Conservation (phyloP, 2,113 vertebrate genomes). For the Blennius ocellaris region DNA sequence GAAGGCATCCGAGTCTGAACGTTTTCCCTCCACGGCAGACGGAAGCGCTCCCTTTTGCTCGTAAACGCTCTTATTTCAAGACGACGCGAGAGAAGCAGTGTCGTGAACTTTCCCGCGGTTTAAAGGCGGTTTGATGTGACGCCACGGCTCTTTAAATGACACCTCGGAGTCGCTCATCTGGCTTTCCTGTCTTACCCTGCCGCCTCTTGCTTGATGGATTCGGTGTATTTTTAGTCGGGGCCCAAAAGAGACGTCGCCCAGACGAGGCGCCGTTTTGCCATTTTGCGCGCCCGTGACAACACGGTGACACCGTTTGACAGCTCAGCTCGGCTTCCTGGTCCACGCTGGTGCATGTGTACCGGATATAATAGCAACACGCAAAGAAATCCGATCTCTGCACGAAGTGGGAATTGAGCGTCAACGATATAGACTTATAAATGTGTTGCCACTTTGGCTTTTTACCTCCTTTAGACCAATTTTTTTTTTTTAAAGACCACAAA, state of each 20-base stretch:
- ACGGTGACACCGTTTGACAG: conserved; percentile 43
- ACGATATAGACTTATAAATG: too few relatives aligned
- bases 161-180: conserved; percentile 34
- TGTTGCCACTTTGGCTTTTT: too few relatives aligned
- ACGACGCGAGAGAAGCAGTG: background rate
- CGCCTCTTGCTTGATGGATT: conserved; percentile 55
- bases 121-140: conserved; percentile 39
- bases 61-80: conserved; percentile 8
- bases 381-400: too few relatives aligned
- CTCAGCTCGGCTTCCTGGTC: conserved; percentile 32
- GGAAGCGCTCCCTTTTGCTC: conserved; percentile 14
- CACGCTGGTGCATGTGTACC: background rate
- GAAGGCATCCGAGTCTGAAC: background rate
- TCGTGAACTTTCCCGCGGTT: conserved; percentile 29
- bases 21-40: background rate
- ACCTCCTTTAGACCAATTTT: too few relatives aligned
- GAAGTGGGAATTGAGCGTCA: too few relatives aligned
- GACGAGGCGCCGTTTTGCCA: conserved; percentile 49
- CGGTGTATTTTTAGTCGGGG: conserved; percentile 55
- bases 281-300: conserved; percentile 37
- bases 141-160: conserved; percentile 14
- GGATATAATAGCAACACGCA: too few relatives aligned
- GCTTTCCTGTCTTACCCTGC: conserved; percentile 19
- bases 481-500: too few relatives aligned
- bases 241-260: conserved; percentile 37